phyloP scores from a whole-genome alignment of 2,113 vertebrate species.

The Gasterosteus aculeatus region DNA sequence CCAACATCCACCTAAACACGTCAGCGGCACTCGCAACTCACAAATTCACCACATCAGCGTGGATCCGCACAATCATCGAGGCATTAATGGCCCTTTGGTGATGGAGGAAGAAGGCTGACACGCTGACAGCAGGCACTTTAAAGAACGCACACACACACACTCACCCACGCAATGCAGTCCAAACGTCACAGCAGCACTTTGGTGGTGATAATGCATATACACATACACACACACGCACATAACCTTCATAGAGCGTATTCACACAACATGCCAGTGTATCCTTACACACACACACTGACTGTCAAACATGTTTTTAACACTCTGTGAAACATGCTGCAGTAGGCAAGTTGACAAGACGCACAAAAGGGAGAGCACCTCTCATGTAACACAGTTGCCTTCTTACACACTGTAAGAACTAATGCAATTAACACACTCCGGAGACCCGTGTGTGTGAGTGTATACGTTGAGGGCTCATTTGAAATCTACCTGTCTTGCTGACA shows the following conservation, averaged over 20 bases:
- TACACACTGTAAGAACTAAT: background rate
- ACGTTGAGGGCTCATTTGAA: conserved; percentile 15
- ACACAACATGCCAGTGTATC: background rate
- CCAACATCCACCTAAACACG: conserved; percentile 15
- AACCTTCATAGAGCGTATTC: conserved; percentile 8
- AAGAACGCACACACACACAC: conserved; percentile 14
- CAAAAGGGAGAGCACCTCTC: background rate
- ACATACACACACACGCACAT: conserved; percentile 7
- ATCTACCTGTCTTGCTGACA: conserved; percentile 41
- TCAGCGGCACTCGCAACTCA: conserved; percentile 5
- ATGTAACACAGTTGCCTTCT: background rate
- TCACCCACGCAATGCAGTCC: conserved; percentile 21
- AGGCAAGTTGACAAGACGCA: conserved; percentile 3
- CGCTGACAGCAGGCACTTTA: conserved; percentile 43
- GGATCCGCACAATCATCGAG: conserved; percentile 16
- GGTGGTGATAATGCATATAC: conserved; percentile 1
- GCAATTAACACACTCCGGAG: conserved; percentile 14
- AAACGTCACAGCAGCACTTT: conserved; percentile 29
- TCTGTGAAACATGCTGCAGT: conserved; percentile 7
- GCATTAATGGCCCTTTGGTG: conserved; percentile 44
- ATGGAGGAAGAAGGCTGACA: conserved; percentile 47
- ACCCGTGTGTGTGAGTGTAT: background rate
- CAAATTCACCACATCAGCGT: conserved; percentile 36
- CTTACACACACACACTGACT: conserved; percentile 2
- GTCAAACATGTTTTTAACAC: background rate